phyloP scores from a whole-genome alignment of 2,113 vertebrate species.

The Oreochromis niloticus region DNA sequence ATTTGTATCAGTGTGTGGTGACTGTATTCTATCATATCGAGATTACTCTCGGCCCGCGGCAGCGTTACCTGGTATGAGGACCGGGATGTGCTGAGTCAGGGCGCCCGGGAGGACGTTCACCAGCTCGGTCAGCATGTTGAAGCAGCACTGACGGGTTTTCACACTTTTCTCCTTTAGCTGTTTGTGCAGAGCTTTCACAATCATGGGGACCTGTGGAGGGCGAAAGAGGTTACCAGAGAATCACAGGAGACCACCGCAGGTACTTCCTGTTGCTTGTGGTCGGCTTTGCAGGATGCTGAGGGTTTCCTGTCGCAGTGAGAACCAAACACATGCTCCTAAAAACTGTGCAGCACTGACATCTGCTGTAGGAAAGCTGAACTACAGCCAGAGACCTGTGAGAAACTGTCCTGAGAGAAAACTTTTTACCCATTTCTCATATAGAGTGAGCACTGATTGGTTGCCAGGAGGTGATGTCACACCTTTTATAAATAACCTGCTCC shows the following conservation, averaged over 20 bases:
- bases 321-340: neutral
- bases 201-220: conserved; percentile 86
- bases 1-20: neutral
- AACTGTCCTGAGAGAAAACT: neutral
- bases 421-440: neutral
- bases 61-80: conserved; percentile 89
- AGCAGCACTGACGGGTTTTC: conserved; percentile 97
- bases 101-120: conserved; percentile 96
- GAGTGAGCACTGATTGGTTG: neutral
- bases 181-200: conserved; percentile 96
- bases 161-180: conserved; percentile 99
- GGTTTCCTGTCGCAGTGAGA: neutral
- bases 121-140: conserved; percentile 98
- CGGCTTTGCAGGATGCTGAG: neutral
- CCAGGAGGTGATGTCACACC: neutral
- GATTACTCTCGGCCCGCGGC: neutral
- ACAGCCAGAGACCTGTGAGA: neutral
- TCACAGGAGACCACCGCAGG: neutral
- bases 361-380: neutral
- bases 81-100: conserved; percentile 90
- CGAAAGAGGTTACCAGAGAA: neutral
- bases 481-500: neutral
- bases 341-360: neutral
- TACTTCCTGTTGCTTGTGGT: neutral
- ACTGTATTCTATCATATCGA: neutral